phyloP scores from a whole-genome alignment of 2,888 invertebrate species.

The Neria commutata region DNA sequence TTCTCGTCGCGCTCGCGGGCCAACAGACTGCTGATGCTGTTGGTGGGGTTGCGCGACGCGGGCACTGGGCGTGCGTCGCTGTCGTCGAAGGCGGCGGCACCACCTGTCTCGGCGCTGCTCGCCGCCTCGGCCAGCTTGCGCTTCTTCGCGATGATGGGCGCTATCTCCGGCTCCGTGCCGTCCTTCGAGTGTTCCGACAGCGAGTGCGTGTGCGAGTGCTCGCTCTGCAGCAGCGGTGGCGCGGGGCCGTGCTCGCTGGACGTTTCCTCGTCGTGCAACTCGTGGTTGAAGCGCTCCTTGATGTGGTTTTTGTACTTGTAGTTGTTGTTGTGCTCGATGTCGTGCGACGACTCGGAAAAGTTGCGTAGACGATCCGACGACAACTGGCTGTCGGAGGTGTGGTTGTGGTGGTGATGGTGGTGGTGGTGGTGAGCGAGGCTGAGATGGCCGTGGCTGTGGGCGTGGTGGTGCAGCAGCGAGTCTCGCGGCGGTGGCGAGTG shows the following conservation, averaged over 20 bases:
- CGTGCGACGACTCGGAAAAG: constrained; percentile 61
- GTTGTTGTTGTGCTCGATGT: constrained; percentile 63
- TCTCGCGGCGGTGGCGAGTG: constrained; percentile 56
- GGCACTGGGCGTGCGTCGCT: constrained; percentile 25
- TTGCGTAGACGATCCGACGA: constrained; percentile 57
- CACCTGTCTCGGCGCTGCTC: constrained; percentile 14
- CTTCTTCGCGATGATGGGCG: constrained; percentile 57
- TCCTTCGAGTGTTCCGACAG: constrained; percentile 58
- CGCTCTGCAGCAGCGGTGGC: constrained; percentile 53
- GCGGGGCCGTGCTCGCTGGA: constrained; percentile 60
- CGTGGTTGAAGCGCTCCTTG: constrained; percentile 80
- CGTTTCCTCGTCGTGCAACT: constrained; percentile 59
- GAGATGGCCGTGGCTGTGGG: constrained; percentile 24
- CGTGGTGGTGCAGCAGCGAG: constrained; percentile 40
- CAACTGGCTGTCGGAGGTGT: constrained; percentile 51
- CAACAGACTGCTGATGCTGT: not conserved
- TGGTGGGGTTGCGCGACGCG: constrained; percentile 27
- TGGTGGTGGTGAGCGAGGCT: constrained; percentile 34
- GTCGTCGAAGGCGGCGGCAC: constrained; percentile 26
- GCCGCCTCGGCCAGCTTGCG: constrained; percentile 53
- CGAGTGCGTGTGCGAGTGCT: constrained; percentile 56
- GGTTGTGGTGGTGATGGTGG: constrained; percentile 40
- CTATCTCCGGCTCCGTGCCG: constrained; percentile 58
- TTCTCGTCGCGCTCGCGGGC: constrained; percentile 43
- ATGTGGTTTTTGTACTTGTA: constrained; percentile 97